Base-by-base conservation (phyloP, 2,888 invertebrate genomes). In the Cyaniris semiargus region DNA sequence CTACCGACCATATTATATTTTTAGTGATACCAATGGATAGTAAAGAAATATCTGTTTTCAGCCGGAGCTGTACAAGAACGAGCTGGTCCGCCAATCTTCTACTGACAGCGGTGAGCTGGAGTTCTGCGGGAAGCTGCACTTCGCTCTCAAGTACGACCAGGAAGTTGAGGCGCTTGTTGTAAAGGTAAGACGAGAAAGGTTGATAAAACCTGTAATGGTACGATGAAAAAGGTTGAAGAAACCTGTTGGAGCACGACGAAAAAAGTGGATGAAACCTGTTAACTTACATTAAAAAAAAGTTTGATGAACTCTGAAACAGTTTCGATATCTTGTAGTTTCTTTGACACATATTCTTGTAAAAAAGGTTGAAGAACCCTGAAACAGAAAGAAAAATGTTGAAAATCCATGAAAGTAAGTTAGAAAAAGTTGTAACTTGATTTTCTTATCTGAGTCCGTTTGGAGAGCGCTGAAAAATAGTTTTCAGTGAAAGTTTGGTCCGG, bases 111-210 rank as follows among this genome's bases (percentile, higher is more conserved):
- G 95, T 1, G 96, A 96, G 80, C 92, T 96, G 89, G 96, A 96
- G 83, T 96, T 96, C 84, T 96, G 96, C 78, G 97, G 98, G 13
- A 97, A 97, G 85, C 94, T 98, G 76, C 96, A 97, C 85, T 98
- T 98, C 86, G 96, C 97, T 3, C 93, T 98, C 15, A 95, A 96
- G 77, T 98, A 97, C 88, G 97, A 97, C 84, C 96, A 96, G 81
- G 97, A 97, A 83, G 96, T 97, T 31, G 97, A 97, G 83, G 97
- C 96, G 7, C 95, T 98, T 1, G 95, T 97, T 70, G 97, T 97
- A 1, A 96, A 96, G 95, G 97, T 97, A 79, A 21, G 10, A 44
- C 44, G 44, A 44, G 13, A 38, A 44, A 13, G 44, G 44, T 44
- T 13, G 10, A 10, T 44, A 3, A 44, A 13, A 44, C 3, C 1